Percentiles rank a stretch among this genome's conserved stretches.
Conservation (phyloP, 2,113 vertebrate species). For the Procavia capensis region DNA sequence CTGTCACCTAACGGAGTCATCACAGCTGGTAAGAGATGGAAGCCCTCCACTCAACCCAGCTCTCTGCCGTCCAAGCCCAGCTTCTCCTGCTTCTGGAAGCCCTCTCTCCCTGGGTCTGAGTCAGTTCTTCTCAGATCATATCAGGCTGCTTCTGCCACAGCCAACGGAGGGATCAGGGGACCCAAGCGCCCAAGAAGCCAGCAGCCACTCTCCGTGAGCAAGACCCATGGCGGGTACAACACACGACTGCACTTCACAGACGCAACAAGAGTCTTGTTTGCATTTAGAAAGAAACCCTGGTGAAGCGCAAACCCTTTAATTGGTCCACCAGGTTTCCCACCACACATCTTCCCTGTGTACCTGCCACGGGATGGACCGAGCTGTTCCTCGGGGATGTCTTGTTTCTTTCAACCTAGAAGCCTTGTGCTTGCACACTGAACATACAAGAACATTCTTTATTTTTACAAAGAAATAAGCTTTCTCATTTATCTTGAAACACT, state of each 20-base stretch:
- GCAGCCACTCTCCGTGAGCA: neutral
- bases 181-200: fast-evolving
- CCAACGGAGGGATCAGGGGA: neutral
- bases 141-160: neutral
- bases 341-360: no score
- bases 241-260: neutral
- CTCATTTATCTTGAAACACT: neutral
- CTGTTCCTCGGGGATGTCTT: neutral
- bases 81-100: neutral
- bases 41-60: neutral
- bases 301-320: neutral
- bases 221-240: neutral
- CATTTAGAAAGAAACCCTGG: neutral
- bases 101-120: neutral
- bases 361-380: neutral
- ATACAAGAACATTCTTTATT: neutral
- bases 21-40: neutral
- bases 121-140: no score
- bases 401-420: neutral
- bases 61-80: neutral
- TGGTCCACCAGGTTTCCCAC: fast-evolving
- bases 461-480: neutral
- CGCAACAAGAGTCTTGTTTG: neutral
- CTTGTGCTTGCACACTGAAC: neutral
- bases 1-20: neutral